Conservation (phyloP, 1,140 invertebrate genomes). For the Penaeus vannamei region DNA sequence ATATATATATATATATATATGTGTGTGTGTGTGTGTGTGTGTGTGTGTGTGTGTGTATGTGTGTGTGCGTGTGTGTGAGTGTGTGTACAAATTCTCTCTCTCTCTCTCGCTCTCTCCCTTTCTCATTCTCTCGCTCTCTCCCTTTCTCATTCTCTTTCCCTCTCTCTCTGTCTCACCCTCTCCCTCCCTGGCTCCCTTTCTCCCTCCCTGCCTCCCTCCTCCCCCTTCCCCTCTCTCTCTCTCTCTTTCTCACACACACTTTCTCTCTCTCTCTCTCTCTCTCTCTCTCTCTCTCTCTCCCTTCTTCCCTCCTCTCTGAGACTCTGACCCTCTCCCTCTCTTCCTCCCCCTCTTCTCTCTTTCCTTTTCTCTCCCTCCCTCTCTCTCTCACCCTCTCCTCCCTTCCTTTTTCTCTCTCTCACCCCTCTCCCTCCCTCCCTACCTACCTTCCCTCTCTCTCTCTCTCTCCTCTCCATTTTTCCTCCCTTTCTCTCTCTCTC, state of each 20-base stretch:
- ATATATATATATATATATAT: too few relatives aligned
- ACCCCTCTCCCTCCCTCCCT: not conserved
- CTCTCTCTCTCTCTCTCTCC: not conserved
- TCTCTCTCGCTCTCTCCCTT: constrained; percentile 36
- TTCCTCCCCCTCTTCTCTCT: not conserved
- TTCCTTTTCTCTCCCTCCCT: too few relatives aligned
- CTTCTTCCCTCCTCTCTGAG: too few relatives aligned
- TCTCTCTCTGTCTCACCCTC: not conserved
- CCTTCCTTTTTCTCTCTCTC: not conserved
- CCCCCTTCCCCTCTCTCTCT: not conserved
- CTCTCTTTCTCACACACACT: too few relatives aligned
- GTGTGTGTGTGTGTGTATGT: too few relatives aligned
- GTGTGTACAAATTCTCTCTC: not conserved
- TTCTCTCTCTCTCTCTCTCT: not conserved
- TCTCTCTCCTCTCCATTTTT: constrained; percentile 17
- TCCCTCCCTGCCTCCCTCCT: not conserved
- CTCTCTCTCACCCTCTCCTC: too few relatives aligned
- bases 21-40: too few relatives aligned
- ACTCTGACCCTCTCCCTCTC: not conserved
- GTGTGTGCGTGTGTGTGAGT: too few relatives aligned
- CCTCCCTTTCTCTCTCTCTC: constrained; percentile 25
- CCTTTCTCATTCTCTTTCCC: not conserved
- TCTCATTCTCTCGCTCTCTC: constrained; percentile 3
- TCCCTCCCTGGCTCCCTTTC: not conserved
- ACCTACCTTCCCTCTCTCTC: not conserved